Evolutionary conservation across 2,113 vertebrate genomes (phyloP), one percentile per base, ranked within the genome.

Genomic region (Heterocephalus glaber): DNA sequence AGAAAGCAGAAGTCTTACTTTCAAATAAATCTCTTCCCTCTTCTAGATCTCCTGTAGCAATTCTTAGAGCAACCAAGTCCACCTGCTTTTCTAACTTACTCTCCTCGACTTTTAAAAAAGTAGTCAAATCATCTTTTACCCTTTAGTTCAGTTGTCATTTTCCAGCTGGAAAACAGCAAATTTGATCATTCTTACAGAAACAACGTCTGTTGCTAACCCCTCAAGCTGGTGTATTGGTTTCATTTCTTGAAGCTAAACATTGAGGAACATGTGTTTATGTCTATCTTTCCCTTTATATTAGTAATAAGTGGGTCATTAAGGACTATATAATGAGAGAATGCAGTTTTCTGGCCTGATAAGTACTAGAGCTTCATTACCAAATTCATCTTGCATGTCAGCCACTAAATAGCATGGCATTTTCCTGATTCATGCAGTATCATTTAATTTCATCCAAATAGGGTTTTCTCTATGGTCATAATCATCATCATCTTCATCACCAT

Each of bases 231-330:
- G 28, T 83, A 47, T 95, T 54, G 9, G 58, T 86, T 96, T 97
- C 92, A 66, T 96, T 96, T 95, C 97, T 98, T 90, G 60, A 70
- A 96, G 90, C 56, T 92, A 95, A 96, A 97, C 95, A 95, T 86
- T 95, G 92, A 94, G 84, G 85, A 97, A 95, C 90, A 95, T 94
- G 92, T 95, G 94, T 95, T 97, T 90, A 76, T 95, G 72, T 96
- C 44, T 88, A 92, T 94, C 87, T 96, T 95, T 96, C 86, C 85
- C 90, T 95, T 96, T 94, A 81, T 97, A 94, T 95, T 97, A 97
- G 90, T 97, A 97, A 95, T 96, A 97, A 97, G 96, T 95, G 90
- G 93, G 92, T 97, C 94, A 97, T 97, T 96, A 97, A 93, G 91
- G 90, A 72, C 82, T 92, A 68, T 70, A 44, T 96, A 96, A 96